Base-by-base conservation (phyloP, 2,113 vertebrate species). In the Corydoras sp. region DNA sequence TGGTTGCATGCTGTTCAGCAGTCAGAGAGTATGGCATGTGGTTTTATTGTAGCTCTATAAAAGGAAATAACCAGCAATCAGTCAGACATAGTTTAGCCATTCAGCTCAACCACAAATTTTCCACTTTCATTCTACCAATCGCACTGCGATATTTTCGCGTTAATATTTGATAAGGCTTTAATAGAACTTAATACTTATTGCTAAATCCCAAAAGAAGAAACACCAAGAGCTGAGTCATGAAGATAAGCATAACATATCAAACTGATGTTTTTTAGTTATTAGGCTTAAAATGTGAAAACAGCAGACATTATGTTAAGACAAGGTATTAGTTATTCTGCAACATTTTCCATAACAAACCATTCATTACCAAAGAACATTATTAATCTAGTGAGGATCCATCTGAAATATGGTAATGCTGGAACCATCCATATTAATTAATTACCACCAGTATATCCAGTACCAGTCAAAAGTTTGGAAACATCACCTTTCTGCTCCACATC, bases 131-230 rank as follows among this genome's bases (percentile, higher is more conserved):
- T 51, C 54, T n/a, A n/a, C 13, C 64, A n/a, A 53, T 43, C 8
- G 31, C 43, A 7, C 65, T 30, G 64, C 50, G 62, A 74, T 68
- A 62, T 55, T 55, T 55, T 76, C 68, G 31, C n/a, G 13, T 68
- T 68, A 74, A 74, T 68, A 53, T 68, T 67, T 74, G 55, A 74
- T 68, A 29, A 43, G 29, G 51, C 49, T 62, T 73, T 50, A 72
- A 72, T 65, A 72, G 62, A 65, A 65, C 35, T 15, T 65, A 65
- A 9, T 58, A 50, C 15, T 2, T 72, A 65, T 51, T 43, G 64
- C 31, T 67, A 30, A n/a, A 35, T 29, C 70, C 24, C 24, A n/a
- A 49, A 65, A 49, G 51, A 13, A 62, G 51, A 50, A 65, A 50
- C 10, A 50, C 31, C 30, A 5, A 65, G 1, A 49, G 61, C 54